phyloP scores from a whole-genome alignment of 2,113 vertebrate genomes.

The pig (Sus scrofa) region T2T-Sscrofa CM000816.6:18355501-18356000 shows the following conservation, averaged over 20 bases:
- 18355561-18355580: not conserved
- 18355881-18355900: too few species aligned
- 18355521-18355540: too few species aligned
- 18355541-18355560: too few species aligned
- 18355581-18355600: constrained; percentile 1
- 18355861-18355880: too few species aligned
- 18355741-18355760: not conserved
- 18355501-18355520: too few species aligned
- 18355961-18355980: not conserved
- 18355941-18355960: not conserved
- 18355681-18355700: not conserved
- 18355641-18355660: not conserved
- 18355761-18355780: too few species aligned
- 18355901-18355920: too few species aligned
- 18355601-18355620: not conserved
- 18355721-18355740: constrained; percentile 17
- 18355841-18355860: too few species aligned
- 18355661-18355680: not conserved
- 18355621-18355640: not conserved
- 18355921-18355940: not conserved
- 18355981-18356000: not conserved
- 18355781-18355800: too few species aligned
- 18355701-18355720: constrained; percentile 16
- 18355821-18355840: too few species aligned
- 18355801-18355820: too few species aligned